Base-by-base conservation (phyloP, 2,113 vertebrate genomes). In the Trochalopteron elliotii region DNA sequence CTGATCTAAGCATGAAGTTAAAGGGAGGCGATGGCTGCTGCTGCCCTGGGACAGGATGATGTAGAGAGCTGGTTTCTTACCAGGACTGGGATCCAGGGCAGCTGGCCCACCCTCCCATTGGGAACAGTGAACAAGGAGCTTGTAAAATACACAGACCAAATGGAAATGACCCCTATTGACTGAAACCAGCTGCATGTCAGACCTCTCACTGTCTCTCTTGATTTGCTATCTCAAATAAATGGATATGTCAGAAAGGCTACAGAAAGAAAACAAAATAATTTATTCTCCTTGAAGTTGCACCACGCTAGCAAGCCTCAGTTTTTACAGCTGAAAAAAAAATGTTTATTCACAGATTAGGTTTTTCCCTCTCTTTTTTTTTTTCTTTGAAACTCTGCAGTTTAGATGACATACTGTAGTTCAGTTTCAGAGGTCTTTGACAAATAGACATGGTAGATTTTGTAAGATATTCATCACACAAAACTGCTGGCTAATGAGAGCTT, bases 101-200 rank as follows among this genome's bases (percentile, higher is more conserved):
- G 98, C 98, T 97, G 98, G 98, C 98, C 97, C 97, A 97, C 96
- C 96, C 94, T 98, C 98, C 98, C 98, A 91, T 88, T 96, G 96
- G 98, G 98, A 98, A 97, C 98, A 96, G 97, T 91, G 98, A 98
- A 98, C 97, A 98, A 98, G 97, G 97, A 98, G 97, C 98, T 98
- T 98, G 97, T 98, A 98, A 99, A 98, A 98, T 98, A 98, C 97
- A 98, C 97, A 97, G 97, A 96, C 97, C 96, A 95, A 97, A 96
- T 97, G 97, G 97, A 98, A 98, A 96, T 97, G 98, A 98, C 98
- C 98, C 96, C 76, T 94, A 84, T 83, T 98, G 98, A 98, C 98
- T 98, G 98, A 98, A 98, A 98, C 97, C 98, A 99, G 98, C 99
- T 99, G 98, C 96, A 96, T 37, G 91, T 97, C 93, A 92, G 92